Evolutionary conservation across 2,888 invertebrate genomes (phyloP), one percentile per base, ranked within the genome.

Genomic region (Deroplatys truncata): DNA sequence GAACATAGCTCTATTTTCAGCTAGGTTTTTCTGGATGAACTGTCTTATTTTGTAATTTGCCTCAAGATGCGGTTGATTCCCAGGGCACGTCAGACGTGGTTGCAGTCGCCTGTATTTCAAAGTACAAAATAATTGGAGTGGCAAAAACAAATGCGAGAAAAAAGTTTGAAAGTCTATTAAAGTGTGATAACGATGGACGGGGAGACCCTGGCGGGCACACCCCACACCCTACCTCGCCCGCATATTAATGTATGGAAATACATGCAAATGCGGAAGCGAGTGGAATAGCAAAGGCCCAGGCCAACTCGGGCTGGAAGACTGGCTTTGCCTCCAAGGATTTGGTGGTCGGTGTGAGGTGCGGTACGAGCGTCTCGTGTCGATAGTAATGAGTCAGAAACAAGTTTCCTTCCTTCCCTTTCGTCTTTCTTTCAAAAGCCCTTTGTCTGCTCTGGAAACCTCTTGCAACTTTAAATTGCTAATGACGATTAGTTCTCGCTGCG

Each of bases 161-260:
- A 89, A 90, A 89, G 89, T 89, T 89, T 85, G 84, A 89, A 89
- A 89, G 89, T 89, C 89, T 90, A 90, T 90, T 89, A 90, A 90
- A 90, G 89, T 89, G 89, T 86, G 90, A 88, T 90, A 89, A 90
- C 85, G 88, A 86, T 87, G 86, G 90, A 72, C 56, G 56, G 20
- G 85, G 88, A 28, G 16, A 25, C 83, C 31, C 82, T 43, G 84
- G 43, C 29, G 49, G 56, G 88, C 16, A 28, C 20, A 85, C 82
- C 84, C 43, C 31, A 82, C 49, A 20, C 85, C 82, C 88, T 72
- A 84, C 35, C 90, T 82, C 87, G 31, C 31, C 88, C 88, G 90
- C 90, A 87, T 90, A 90, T 89, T 89, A 89, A 90, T 90, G 84
- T 89, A 90, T 90, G 90, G 89, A 88, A 89, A 90, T 89, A 84